Percentiles rank a stretch among this genome's conserved stretches.
Evolutionary conservation across 2,113 vertebrate species (phyloP).

Genomic region (Mustela nigripes): DNA sequence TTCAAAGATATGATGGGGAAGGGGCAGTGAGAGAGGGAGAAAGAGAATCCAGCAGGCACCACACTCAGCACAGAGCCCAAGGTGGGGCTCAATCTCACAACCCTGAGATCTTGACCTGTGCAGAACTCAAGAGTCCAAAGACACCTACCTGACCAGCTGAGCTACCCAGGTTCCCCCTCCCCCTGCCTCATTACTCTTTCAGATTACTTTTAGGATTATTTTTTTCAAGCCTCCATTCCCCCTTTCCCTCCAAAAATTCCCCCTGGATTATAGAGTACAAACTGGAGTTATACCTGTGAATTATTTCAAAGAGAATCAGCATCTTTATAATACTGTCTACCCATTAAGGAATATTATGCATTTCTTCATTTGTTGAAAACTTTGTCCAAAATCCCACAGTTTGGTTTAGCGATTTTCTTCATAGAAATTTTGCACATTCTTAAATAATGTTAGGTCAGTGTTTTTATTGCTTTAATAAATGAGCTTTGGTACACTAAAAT

Average conservation of each 20-base stretch:
- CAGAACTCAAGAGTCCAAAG: background rate
- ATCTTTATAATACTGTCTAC: background rate
- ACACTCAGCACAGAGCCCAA: background rate
- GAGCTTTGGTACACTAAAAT: slow-evolving; percentile 46
- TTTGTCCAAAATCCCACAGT: background rate
- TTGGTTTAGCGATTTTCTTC: slow-evolving; percentile 28
- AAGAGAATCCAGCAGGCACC: background rate
- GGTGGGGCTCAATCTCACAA: background rate
- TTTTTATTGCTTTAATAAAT: slow-evolving; percentile 32
- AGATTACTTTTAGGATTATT: background rate
- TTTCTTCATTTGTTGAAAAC: slow-evolving; percentile 24
- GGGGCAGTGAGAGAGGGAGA: background rate
- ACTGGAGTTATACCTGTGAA: background rate
- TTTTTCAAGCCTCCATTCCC: background rate
- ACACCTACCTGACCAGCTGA: background rate
- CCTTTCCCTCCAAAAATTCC: background rate
- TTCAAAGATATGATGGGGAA: background rate
- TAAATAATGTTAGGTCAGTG: slow-evolving; percentile 1
- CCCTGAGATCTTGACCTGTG: background rate
- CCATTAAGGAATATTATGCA: background rate
- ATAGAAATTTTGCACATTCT: slow-evolving; percentile 11
- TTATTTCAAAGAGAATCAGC: background rate
- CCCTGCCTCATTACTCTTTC: background rate
- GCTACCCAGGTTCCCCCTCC: background rate
- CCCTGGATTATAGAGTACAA: background rate